These are phyloP conservation scores for Meloe dianella DNA, from an alignment of 2,888 invertebrate genomes.

Conservation along the genomic window DNA sequence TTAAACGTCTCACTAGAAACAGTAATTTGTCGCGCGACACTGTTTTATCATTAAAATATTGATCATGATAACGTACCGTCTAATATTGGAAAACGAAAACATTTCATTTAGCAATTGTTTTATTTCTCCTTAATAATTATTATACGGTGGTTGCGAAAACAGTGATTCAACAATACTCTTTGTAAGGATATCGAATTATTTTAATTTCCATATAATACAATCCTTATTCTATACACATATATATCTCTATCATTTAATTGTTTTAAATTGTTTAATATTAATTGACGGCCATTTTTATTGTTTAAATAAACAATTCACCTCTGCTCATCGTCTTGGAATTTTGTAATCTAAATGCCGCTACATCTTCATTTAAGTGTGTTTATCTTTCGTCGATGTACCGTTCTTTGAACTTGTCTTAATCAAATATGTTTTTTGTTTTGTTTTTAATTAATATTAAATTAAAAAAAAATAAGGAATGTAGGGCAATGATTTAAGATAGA, in stretches of 20 bases:
- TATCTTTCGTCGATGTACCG: background rate
- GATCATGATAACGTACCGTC: too few relatives aligned
- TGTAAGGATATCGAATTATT: too few relatives aligned
- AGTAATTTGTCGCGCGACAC: too few relatives aligned
- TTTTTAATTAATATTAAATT: background rate
- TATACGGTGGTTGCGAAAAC: too few relatives aligned
- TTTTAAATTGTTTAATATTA: background rate
- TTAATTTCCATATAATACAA: too few relatives aligned
- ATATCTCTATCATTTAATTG: background rate
- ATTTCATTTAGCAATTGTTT: too few relatives aligned
- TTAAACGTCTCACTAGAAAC: too few relatives aligned
- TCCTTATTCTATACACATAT: too few relatives aligned
- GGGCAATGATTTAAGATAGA: background rate
- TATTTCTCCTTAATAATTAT: too few relatives aligned
- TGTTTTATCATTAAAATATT: too few relatives aligned
- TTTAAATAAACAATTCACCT: background rate
- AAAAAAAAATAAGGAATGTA: background rate
- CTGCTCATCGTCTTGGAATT: background rate
- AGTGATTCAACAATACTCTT: too few relatives aligned
- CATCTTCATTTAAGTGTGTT: background rate
- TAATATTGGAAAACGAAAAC: too few relatives aligned
- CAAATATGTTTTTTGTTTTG: background rate
- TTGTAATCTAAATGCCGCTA: background rate
- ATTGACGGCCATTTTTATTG: background rate
- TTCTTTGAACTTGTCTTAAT: constrained; percentile 1